A percentile compares a stretch with the other conserved stretches of the same genome.
phyloP scores from a whole-genome alignment of 1,140 invertebrate genomes.

The Ips typographus region DNA sequence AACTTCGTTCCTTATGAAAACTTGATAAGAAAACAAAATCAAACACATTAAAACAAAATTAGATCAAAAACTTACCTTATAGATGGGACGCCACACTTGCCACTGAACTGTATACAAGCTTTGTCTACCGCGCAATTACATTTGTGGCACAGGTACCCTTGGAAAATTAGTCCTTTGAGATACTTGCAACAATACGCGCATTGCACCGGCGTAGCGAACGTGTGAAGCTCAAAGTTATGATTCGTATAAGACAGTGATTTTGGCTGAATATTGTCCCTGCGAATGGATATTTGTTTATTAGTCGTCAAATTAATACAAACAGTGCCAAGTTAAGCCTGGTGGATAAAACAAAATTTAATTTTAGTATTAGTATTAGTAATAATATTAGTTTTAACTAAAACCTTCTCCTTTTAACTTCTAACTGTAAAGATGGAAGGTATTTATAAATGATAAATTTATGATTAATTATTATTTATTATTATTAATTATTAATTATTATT shows the following conservation, averaged over 20 bases:
- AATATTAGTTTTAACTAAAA: no score
- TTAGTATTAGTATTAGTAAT: no score
- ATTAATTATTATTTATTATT: no score
- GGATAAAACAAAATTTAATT: no score
- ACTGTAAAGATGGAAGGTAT: neutral
- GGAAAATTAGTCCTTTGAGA: conserved; percentile 80
- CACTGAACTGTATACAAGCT: conserved; percentile 62
- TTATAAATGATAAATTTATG: no score
- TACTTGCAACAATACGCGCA: conserved; percentile 86
- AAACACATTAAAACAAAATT: no score
- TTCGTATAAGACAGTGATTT: conserved; percentile 73
- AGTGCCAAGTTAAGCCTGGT: neutral
- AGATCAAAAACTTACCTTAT: neutral
- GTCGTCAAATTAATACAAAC: neutral
- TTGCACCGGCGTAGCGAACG: conserved; percentile 78
- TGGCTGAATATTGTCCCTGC: conserved; percentile 86
- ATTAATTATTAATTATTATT: no score
- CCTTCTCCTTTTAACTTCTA: no score
- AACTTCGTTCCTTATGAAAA: no score
- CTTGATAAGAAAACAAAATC: no score
- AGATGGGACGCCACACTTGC: conserved; percentile 26
- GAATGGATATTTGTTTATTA: conserved; percentile 16
- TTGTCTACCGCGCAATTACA: conserved; percentile 76
- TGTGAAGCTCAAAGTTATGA: conserved; percentile 85
- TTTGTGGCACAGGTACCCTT: conserved; percentile 78